Evolutionary conservation across 2,113 vertebrate genomes (phyloP), one percentile per base, ranked within the genome.

Genomic region (Nibea albiflora): DNA sequence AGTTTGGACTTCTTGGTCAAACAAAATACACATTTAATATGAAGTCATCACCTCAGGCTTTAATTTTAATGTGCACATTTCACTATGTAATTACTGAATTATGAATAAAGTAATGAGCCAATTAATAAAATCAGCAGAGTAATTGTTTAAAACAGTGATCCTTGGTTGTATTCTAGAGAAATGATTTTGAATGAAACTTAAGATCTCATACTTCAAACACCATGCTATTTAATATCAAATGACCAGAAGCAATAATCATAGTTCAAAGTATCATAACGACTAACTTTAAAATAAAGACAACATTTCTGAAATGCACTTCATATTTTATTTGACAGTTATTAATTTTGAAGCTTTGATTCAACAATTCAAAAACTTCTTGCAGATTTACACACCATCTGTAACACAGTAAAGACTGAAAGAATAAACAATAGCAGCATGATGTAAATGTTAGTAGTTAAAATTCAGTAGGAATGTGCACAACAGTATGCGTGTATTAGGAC

Each of bases 401-500:
- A 19, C 22, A 39, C 56, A 67, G 12, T n/a, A 19, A 5, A 11
- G 11, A 28, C 20, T 35, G 31, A 35, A 35, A 35, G 20, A 26
- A 2, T 70, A 5, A 26, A 20, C 39, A 77, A n/a, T 19, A 80
- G 72, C 35, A 67, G 61, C 22, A 53, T 16, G 9, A 22, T 20
- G 35, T 15, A 58, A 52, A 56, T 22, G 4, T 49, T 16, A 11
- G 20, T 54, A 4, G 14, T 47, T 49, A 7, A 17, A 15, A 49
- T 47, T 50, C 39, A 63, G 49, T n/a, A 65, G 58, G 69, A 81
- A 78, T 67, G 42, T 78, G 65, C 53, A 60, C 26, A 63, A 6
- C 20, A 10, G 35, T 22, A 22, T 35, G 7, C 20, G 15, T 42
- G 20, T 67, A 67, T 46, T 39, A 35, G 22, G 50, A 22, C 31